Percentiles rank a stretch among this genome's conserved stretches.
These are phyloP conservation scores for Leptopilina boulardi DNA, from an alignment of 1,140 invertebrate species.

Conservation along the genomic window DNA sequence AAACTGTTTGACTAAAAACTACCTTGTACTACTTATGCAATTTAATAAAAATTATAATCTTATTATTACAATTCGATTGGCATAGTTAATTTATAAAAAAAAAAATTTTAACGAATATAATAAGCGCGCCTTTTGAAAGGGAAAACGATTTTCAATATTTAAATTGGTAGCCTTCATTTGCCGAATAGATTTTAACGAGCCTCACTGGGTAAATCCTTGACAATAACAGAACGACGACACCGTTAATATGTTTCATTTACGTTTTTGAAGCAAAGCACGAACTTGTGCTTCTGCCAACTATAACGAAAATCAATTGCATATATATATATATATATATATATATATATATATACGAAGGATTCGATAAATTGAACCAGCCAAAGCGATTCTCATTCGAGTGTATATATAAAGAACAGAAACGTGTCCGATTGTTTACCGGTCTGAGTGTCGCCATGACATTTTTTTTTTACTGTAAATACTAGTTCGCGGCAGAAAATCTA, in stretches of 20 bases:
- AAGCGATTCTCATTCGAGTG: conserved; percentile 13
- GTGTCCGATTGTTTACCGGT: conserved; percentile 47
- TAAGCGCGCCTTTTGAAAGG: no score
- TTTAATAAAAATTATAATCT: no score
- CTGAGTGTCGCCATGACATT: conserved; percentile 47
- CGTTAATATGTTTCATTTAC: conserved; percentile 20
- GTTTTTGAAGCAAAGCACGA: background rate
- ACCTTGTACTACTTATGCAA: no score
- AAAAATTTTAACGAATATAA: no score
- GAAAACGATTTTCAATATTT: background rate
- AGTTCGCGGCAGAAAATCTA: background rate
- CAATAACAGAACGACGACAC: conserved; percentile 4
- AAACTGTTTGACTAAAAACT: no score
- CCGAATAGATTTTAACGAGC: background rate
- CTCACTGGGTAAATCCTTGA: background rate
- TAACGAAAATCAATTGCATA: conserved; percentile 27
- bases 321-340: no score
- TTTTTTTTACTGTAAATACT: conserved; percentile 34
- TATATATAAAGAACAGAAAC: conserved; percentile 39
- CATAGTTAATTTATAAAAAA: no score
- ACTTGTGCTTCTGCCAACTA: background rate
- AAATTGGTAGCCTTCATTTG: conserved; percentile 1
- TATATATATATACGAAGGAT: background rate
- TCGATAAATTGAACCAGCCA: background rate
- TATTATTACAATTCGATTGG: no score